Evolutionary conservation across 2,797 vertebrate species (phyloP), one percentile per base, ranked within the genome.

Genomic region (Schizothorax lantsangensis): DNA sequence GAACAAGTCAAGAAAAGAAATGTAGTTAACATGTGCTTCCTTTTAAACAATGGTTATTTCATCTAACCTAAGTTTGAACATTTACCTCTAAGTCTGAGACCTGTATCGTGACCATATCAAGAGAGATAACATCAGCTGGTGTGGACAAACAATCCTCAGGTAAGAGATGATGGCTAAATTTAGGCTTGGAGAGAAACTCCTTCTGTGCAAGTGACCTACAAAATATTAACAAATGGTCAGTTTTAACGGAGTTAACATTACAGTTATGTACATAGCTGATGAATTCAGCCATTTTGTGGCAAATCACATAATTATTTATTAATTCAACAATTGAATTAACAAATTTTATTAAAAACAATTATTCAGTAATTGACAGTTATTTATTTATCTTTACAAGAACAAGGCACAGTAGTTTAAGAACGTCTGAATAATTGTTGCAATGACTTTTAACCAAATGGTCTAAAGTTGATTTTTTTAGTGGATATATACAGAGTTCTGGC

Each of bases 181-280:
- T 97, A 26, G 96, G 96, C 90, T 95, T 97, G 2, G 95, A 94
- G 81, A 97, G 96, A 86, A 97, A 96, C 90, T 97, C 96, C 87
- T 95, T 92, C 79, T 94, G 92, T 54, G 96, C 96, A 83, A 96
- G 89, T 45, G 96, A 91, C 88, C 96, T 97, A 87, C 73, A 85
- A 71, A 23, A 64, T 36, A 57, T 26, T 69, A 19, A 43, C 26
- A 2, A 30, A 52, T 1, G 3, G 17, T 52, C 26, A 21, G 6
- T 36, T 68, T 33, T 36, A 68, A 5, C 52, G 30, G 30, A 68
- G 23, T 26, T 52, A 47, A 33, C 17, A 80, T 30, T 15, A 57
- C 10, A n/a, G 12, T 62, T 23, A 43, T 26, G 54, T 15, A 62
- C 1, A 6, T 26, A n/a, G 26, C 36, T 59, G 7, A 40, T 43